Evolutionary conservation across 30 jellyfish, hydroid and myxozoan genomes (phyloP).

Genomic region (Pelagia noctiluca): DNA sequence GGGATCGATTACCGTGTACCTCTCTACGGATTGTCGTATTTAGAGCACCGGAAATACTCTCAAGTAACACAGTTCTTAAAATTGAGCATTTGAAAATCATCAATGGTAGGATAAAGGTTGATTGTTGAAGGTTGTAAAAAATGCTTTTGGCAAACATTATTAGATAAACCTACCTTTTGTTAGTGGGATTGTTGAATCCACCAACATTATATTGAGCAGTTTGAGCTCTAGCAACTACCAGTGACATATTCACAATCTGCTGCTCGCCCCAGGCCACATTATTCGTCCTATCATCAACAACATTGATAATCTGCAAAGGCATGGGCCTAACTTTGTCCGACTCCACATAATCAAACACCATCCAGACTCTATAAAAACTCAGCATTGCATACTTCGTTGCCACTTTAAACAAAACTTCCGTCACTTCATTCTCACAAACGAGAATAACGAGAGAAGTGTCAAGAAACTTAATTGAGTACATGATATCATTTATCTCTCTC

Average conservation of each 20-base stretch:
- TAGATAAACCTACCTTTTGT: too few relatives aligned
- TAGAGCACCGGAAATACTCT: too few relatives aligned
- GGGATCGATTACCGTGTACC: too few relatives aligned
- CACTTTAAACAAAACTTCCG: neutral
- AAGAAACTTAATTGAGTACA: neutral
- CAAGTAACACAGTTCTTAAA: too few relatives aligned
- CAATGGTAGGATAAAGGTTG: too few relatives aligned
- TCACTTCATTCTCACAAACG: neutral
- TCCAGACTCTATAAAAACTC: neutral
- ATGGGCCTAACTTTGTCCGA: neutral
- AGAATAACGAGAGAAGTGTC: neutral
- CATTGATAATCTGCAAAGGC: neutral
- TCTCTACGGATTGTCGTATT: too few relatives aligned
- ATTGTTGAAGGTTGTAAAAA: too few relatives aligned
- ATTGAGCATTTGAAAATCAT: too few relatives aligned
- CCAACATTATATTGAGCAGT: neutral
- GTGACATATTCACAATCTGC: neutral
- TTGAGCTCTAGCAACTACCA: neutral
- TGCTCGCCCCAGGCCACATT: neutral
- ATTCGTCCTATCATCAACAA: neutral
- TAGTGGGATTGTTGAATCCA: constrained; percentile 1
- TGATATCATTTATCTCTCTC: neutral
- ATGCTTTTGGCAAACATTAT: too few relatives aligned
- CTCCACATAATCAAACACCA: neutral
- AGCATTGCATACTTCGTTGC: neutral